Base-by-base conservation (phyloP, 1,140 invertebrate genomes). In the Nephotettix cincticeps region DNA sequence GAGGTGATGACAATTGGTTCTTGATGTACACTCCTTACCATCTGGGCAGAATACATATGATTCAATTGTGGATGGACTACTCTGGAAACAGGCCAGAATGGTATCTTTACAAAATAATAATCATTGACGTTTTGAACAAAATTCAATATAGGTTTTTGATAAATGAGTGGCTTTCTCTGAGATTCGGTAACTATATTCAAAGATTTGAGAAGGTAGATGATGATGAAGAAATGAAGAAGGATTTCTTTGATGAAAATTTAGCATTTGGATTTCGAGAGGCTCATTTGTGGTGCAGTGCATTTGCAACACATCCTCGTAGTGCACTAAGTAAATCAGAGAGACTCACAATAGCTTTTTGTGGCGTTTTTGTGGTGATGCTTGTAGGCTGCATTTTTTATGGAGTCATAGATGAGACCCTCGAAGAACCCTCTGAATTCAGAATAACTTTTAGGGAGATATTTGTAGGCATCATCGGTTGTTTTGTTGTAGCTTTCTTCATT, bases 1-100 rank as follows among this genome's bases (percentile, higher is more conserved):
- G 23, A 63, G 28, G 4, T 6, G 19, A 63, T 63, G 58, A 63
- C 23, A 23, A 63, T 27, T 63, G 58, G 58, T 63, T 63, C 19
- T 9, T 63, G 58, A 13, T 63, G 23, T 63, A 25, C 19, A 63
- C 23, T 30, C 58, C 58, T 63, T n/a, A 2, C 23, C 58, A 63
- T 19, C 28, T 63, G 6, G 58, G 58, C 3, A 19, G 11, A 27
- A 25, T 29, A 6, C 3, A 11, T 6, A 4, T 63, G 23, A 63
- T 63, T 6, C 28, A 29, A 6, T 4, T 63, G 1, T 63, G 58
- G 58, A 3, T 17, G 1, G 58, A 63, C 27, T 28, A 63, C 23
- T 25, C 58, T 28, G 58, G 58, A 4, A 2, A 23, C 9, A 17
- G 28, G 3, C 23, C 23, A 3, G 58, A 63, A 17, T 63, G 58